A percentile compares a stretch with the other conserved stretches of the same genome.
Evolutionary conservation across 2,888 invertebrate genomes (phyloP).

Genomic region (Agrochola lychnidis): DNA sequence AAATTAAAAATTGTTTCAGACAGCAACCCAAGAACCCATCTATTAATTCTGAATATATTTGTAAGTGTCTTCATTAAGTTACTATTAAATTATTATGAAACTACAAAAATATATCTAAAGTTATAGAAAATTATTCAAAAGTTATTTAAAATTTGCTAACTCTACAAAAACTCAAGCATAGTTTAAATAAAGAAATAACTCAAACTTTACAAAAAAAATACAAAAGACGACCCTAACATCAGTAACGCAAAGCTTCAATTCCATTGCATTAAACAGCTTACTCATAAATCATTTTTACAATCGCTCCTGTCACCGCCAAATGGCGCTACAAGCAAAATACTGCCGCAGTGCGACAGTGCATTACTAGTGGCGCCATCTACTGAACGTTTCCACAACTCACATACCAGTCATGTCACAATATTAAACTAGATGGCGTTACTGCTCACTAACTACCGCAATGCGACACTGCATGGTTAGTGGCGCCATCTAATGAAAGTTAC

Average conservation of each 20-base stretch:
- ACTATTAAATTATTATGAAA: too few species aligned
- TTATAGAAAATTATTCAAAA: neutral
- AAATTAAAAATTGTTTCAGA: too few species aligned
- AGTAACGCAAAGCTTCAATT: neutral
- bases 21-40: too few species aligned
- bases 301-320: conserved; percentile 19
- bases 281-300: conserved; percentile 52
- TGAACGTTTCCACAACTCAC: neutral
- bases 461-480: neutral
- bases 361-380: conserved; percentile 32
- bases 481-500: neutral
- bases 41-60: too few species aligned
- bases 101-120: too few species aligned
- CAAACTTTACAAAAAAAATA: neutral
- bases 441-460: neutral
- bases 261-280: conserved; percentile 9
- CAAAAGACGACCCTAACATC: neutral
- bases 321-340: conserved; percentile 11
- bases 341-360: conserved; percentile 17
- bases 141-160: neutral
- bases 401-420: neutral
- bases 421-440: conserved; percentile 1
- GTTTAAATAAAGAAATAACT: neutral
- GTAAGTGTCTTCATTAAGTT: too few species aligned
- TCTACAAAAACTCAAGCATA: neutral